phyloP scores from a whole-genome alignment of 2,888 invertebrate species.

The Argyresthia goedartella region DNA sequence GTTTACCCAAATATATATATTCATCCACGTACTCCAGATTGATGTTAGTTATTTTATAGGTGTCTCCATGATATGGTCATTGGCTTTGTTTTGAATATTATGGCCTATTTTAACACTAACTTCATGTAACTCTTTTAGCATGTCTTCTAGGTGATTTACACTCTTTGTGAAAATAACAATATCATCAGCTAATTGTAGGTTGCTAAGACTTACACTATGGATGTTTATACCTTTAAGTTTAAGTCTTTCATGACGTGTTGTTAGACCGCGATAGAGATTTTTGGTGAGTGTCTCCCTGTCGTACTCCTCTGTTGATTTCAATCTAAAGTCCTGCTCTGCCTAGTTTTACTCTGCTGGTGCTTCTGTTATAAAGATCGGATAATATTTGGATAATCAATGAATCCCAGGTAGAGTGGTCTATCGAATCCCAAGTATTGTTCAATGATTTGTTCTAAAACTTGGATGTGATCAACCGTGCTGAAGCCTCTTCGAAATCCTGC shows the following conservation, averaged over 20 bases:
- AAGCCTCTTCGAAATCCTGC: background rate
- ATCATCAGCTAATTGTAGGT: constrained; percentile 1
- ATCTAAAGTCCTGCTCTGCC: constrained; percentile 6
- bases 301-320: constrained; percentile 4
- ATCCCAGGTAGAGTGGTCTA: background rate
- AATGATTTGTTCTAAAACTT: background rate
- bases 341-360: constrained; percentile 6
- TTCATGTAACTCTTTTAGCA: background rate
- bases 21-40: background rate
- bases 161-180: constrained; percentile 2
- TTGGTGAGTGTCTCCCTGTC: constrained; percentile 8
- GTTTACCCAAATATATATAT: background rate
- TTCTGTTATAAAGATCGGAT: constrained; percentile 10
- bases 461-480: background rate
- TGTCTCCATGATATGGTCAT: background rate
- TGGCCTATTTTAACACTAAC: background rate
- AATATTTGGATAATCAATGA: constrained; percentile 12
- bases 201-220: background rate
- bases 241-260: constrained; percentile 4
- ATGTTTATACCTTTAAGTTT: background rate
- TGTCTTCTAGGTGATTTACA: background rate
- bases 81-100: background rate
- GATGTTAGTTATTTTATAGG: background rate
- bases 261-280: constrained; percentile 7
- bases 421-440: background rate